Evolutionary conservation across 1,140 invertebrate genomes (phyloP).

Genomic region (Oedothorax gibbosus): DNA sequence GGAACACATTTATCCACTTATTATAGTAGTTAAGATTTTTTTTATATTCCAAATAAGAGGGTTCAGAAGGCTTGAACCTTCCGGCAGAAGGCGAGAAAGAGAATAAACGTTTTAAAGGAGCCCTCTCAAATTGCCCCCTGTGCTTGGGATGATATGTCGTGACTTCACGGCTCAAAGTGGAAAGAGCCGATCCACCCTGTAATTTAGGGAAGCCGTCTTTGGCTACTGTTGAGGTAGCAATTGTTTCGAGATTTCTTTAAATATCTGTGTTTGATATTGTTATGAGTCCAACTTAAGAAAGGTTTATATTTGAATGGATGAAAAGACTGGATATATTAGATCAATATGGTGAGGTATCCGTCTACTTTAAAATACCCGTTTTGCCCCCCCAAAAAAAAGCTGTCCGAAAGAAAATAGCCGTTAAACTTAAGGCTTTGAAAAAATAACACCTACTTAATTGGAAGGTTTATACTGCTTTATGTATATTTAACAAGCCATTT

Average conservation of each 20-base stretch:
- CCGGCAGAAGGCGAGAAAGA: conserved; percentile 12
- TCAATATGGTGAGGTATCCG: background rate
- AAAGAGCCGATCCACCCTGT: background rate
- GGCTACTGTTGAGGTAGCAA: background rate
- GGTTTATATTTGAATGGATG: background rate
- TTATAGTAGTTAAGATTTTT: conserved; percentile 11
- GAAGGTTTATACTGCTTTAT: too few relatives aligned
- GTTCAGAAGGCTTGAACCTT: background rate
- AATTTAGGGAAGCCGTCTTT: background rate
- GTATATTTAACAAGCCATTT: too few relatives aligned
- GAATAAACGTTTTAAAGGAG: conserved; percentile 20
- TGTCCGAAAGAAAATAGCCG: too few relatives aligned
- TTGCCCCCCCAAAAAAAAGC: too few relatives aligned
- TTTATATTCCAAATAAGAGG: conserved; percentile 15
- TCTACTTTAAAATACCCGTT: too few relatives aligned
- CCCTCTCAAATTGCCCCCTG: background rate
- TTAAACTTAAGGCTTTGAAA: too few relatives aligned
- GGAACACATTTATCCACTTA: conserved; percentile 18
- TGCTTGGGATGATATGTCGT: background rate
- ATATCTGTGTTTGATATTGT: too few relatives aligned
- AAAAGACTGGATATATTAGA: background rate
- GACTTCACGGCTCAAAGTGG: background rate
- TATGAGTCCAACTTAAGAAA: background rate
- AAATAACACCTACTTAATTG: too few relatives aligned
- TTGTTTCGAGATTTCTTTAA: background rate